Conservation (phyloP, 2,113 vertebrate genomes). For the Cyanistes caeruleus region DNA sequence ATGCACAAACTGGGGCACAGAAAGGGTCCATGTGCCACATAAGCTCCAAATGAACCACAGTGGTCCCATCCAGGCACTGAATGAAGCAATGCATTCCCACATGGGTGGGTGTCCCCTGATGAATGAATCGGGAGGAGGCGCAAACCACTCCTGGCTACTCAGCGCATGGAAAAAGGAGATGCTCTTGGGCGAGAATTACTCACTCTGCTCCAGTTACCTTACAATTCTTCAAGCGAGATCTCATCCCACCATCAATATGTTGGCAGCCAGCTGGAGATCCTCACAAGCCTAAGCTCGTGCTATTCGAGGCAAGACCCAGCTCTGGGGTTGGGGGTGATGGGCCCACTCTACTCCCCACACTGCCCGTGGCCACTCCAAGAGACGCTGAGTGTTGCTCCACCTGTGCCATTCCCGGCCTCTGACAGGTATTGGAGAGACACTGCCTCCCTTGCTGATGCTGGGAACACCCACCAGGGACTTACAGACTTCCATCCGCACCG, state of each 20-base stretch:
- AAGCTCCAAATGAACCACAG: not conserved
- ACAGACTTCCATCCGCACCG: not conserved
- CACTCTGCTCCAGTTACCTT: constrained; percentile 58
- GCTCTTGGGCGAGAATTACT: constrained; percentile 23
- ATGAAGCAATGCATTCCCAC: not conserved
- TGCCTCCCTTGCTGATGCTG: not conserved
- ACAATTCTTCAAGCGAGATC: not conserved
- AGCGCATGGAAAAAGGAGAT: not conserved
- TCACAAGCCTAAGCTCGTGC: not conserved
- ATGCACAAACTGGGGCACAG: not conserved
- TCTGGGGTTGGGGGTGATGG: not conserved
- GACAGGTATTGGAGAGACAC: fast-evolving
- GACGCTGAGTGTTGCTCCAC: not conserved
- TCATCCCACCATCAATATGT: constrained; percentile 56
- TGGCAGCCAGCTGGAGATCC: constrained; percentile 58
- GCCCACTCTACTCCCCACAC: fast-evolving
- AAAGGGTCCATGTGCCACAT: fast-evolving
- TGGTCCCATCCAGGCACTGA: not conserved
- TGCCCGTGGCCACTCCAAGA: fast-evolving
- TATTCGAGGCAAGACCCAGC: not conserved
- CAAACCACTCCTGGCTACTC: not conserved
- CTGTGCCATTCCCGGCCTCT: not conserved
- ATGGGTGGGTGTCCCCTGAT: not conserved
- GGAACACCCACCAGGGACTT: not conserved
- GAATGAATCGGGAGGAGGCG: not conserved